phyloP scores from a whole-genome alignment of 2,113 vertebrate species.

The Casuarius casuarius region DNA sequence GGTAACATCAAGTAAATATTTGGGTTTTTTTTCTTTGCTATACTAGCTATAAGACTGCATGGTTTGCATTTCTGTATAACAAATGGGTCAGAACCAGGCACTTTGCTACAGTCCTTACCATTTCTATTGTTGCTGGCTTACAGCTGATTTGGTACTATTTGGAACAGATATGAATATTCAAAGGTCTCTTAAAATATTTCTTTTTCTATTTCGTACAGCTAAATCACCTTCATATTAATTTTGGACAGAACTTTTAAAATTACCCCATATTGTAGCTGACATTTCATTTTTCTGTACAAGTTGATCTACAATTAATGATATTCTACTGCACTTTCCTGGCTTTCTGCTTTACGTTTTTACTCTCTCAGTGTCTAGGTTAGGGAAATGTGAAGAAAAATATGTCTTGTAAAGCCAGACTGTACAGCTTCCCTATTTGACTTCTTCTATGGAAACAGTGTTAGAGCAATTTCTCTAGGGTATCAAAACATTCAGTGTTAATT shows the following conservation, averaged over 20 bases:
- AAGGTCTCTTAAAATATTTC: neutral
- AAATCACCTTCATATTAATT: neutral
- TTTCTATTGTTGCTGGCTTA: neutral
- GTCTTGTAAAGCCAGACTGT: neutral
- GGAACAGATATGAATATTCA: neutral
- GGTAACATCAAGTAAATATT: neutral
- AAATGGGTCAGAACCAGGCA: neutral
- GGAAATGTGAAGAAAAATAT: neutral
- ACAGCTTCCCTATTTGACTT: neutral
- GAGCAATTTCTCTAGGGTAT: neutral
- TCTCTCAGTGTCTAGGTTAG: neutral
- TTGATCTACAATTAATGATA: slow-evolving; percentile 35
- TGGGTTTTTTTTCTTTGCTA: neutral
- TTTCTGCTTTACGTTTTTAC: slow-evolving; percentile 25
- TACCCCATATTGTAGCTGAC: neutral
- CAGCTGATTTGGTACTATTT: neutral
- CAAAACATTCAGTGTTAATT: neutral
- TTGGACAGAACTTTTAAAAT: neutral
- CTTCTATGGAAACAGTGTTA: neutral
- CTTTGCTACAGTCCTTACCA: neutral
- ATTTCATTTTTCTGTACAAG: slow-evolving; percentile 4
- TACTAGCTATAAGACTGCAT: neutral
- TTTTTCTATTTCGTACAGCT: neutral
- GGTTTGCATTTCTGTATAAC: neutral
- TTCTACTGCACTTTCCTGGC: neutral